A percentile compares a stretch with the other conserved stretches of the same genome.
These are phyloP conservation scores for Cryptoprocta ferox DNA, from an alignment of 2,797 vertebrate species.

Conservation along the genomic window DNA sequence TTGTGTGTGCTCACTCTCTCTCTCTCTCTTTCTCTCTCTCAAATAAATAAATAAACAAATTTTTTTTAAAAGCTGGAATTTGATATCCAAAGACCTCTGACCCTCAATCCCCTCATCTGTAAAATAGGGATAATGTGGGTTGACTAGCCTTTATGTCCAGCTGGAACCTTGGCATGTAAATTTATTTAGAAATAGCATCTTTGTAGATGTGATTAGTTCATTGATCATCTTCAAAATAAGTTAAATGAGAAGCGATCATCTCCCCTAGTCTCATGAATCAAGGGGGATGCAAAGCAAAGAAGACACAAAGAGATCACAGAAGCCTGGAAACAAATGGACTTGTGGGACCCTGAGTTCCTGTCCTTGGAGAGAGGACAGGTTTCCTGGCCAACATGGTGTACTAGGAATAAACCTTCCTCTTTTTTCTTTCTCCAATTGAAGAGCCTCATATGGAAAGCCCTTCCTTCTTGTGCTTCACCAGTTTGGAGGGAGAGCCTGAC, in stretches of 20 bases:
- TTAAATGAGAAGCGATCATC: conserved; percentile 54
- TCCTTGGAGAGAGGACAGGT: background rate
- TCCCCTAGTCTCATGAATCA: conserved; percentile 57
- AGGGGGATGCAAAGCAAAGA: background rate
- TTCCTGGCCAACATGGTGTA: background rate
- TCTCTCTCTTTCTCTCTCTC: too few relatives aligned
- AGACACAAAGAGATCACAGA: conserved; percentile 29
- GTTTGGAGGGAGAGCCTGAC: background rate
- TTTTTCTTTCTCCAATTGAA: background rate
- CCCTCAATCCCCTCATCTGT: background rate
- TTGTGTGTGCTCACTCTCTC: too few relatives aligned
- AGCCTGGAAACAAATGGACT: background rate
- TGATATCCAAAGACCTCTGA: background rate
- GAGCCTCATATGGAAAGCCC: background rate
- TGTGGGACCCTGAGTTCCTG: background rate
- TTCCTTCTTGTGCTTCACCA: background rate
- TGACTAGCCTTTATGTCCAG: background rate
- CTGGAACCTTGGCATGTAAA: background rate
- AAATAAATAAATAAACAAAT: too few relatives aligned
- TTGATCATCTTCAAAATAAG: conserved; percentile 51
- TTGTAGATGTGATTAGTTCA: background rate
- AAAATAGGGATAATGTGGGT: background rate
- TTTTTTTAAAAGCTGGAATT: background rate
- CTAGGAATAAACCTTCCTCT: conserved; percentile 24
- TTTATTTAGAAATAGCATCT: background rate